Conservation (phyloP, 2,113 vertebrate genomes). For the Ceuthmochares aereus region DNA sequence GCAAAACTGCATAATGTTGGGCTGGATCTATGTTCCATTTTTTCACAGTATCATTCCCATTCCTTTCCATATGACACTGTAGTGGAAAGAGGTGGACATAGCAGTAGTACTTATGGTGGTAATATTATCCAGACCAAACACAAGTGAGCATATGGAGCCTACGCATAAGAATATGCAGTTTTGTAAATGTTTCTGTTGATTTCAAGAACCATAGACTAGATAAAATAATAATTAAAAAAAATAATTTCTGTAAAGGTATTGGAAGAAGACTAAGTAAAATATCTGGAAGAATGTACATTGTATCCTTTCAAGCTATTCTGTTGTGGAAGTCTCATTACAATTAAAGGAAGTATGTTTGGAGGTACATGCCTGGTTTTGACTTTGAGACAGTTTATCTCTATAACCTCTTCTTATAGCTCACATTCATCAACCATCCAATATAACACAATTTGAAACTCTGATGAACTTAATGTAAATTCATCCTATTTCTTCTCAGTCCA, state of each 20-base stretch:
- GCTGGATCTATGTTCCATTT: not conserved
- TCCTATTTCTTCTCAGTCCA: not conserved
- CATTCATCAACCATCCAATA: not conserved
- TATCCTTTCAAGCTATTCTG: not conserved
- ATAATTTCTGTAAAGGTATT: not conserved
- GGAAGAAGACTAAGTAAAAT: not conserved
- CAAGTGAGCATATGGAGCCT: not conserved
- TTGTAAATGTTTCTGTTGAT: not conserved
- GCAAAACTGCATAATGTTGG: not conserved
- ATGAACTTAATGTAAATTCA: not conserved
- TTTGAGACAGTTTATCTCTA: not conserved
- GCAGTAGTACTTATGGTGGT: not conserved
- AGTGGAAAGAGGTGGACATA: not conserved
- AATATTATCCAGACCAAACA: not conserved
- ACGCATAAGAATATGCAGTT: not conserved
- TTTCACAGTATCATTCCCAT: not conserved
- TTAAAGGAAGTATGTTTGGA: not conserved
- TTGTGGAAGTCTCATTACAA: not conserved
- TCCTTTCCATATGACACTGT: not conserved
- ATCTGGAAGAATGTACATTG: not conserved
- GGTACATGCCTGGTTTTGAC: not conserved
- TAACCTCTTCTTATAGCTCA: not conserved
- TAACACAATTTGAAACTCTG: not conserved
- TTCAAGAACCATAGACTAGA: not conserved
- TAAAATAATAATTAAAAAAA: not conserved